Conservation (phyloP, 1,140 invertebrate species). For the Hestina assimilis region DNA sequence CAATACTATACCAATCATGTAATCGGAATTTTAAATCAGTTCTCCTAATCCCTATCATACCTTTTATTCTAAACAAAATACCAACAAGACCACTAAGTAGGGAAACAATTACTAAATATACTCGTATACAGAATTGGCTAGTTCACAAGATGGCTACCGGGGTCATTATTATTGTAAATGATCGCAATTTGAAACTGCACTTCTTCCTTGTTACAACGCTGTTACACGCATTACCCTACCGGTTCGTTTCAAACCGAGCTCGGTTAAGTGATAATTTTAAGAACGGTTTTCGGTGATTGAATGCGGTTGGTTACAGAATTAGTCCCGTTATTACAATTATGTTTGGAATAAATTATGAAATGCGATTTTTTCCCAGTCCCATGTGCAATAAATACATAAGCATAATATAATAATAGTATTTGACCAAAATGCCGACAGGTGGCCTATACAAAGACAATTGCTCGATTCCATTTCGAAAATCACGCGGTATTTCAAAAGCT, state of each 20-base stretch:
- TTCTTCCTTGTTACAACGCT: slow-evolving; percentile 55
- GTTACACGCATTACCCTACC: slow-evolving; percentile 41
- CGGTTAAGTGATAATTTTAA: slow-evolving; percentile 21
- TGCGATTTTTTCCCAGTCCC: no score
- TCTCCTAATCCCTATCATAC: no score
- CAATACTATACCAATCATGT: no score
- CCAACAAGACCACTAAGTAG: slow-evolving; percentile 21
- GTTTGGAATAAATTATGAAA: neutral
- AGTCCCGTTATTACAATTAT: slow-evolving; percentile 8
- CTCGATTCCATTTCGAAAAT: no score
- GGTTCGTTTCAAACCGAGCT: slow-evolving; percentile 18
- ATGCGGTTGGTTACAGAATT: slow-evolving; percentile 30
- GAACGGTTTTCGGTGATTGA: slow-evolving; percentile 36
- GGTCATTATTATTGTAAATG: slow-evolving; percentile 57
- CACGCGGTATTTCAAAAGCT: no score
- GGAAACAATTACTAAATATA: slow-evolving; percentile 52
- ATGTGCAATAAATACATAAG: no score
- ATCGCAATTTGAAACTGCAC: slow-evolving; percentile 42
- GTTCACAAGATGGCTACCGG: slow-evolving; percentile 48
- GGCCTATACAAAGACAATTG: no score
- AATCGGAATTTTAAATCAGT: no score
- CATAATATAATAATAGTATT: no score
- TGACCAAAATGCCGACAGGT: no score
- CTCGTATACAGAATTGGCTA: slow-evolving; percentile 44
- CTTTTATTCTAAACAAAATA: neutral